Evolutionary conservation across 2,888 invertebrate genomes (phyloP).

Genomic region (Acleris cristana): DNA sequence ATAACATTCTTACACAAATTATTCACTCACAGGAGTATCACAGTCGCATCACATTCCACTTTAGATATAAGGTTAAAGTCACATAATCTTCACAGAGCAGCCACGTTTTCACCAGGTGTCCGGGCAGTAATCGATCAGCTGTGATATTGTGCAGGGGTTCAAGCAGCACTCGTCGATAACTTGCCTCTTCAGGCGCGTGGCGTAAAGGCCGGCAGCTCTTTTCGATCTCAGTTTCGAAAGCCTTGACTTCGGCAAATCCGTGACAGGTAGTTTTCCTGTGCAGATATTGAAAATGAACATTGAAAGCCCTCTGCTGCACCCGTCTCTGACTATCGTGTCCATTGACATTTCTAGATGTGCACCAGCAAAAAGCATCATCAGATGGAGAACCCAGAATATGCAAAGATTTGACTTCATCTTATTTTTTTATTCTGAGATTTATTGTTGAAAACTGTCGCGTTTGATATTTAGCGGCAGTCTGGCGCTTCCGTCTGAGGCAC

Average conservation of each 20-base stretch:
- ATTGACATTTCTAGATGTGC: slow-evolving; percentile 54
- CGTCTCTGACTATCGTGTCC: slow-evolving; percentile 54
- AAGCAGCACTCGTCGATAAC: slow-evolving; percentile 68
- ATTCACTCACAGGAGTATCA: background rate
- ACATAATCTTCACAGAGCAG: background rate
- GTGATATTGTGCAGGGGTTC: slow-evolving; percentile 61
- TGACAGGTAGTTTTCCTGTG: slow-evolving; percentile 52
- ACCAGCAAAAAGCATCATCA: slow-evolving; percentile 52
- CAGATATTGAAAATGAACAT: slow-evolving; percentile 61
- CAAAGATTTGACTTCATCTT: slow-evolving; percentile 58
- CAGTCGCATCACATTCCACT: background rate
- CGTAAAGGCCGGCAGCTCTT: slow-evolving; percentile 57
- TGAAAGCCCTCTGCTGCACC: slow-evolving; percentile 62
- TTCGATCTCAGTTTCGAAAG: slow-evolving; percentile 57
- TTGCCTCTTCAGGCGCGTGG: slow-evolving; percentile 58
- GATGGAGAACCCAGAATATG: slow-evolving; percentile 50
- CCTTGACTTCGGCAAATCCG: slow-evolving; percentile 52
- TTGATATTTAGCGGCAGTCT: slow-evolving; percentile 57
- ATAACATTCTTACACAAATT: background rate
- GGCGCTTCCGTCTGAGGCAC: slow-evolving; percentile 70
- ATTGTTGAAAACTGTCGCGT: slow-evolving; percentile 50
- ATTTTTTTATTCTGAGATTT: slow-evolving; percentile 25
- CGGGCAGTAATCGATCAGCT: slow-evolving; percentile 71
- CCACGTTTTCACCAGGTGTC: slow-evolving; percentile 62
- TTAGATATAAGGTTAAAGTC: background rate